phyloP scores from a whole-genome alignment of 2,888 invertebrate species.

The Heliconius hortense region DNA sequence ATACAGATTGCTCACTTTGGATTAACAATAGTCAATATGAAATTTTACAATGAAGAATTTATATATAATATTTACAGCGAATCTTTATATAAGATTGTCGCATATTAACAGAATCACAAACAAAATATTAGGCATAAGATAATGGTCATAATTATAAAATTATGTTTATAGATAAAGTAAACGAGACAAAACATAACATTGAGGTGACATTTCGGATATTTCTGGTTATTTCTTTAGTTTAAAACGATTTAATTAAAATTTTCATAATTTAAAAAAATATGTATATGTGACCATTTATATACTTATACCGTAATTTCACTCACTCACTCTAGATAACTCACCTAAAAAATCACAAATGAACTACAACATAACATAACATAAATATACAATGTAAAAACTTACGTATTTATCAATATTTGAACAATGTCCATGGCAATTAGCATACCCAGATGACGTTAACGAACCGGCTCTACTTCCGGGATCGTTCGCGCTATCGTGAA shows the following conservation, averaged over 20 bases:
- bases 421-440: slow-evolving; percentile 70
- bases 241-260: not conserved
- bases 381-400: slow-evolving; percentile 28
- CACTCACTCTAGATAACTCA: slow-evolving; percentile 14
- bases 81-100: not conserved
- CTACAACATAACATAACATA: not conserved
- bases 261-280: not conserved
- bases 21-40: too few relatives aligned
- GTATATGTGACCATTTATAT: not conserved
- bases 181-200: not conserved
- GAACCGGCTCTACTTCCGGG: slow-evolving; percentile 80
- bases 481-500: slow-evolving; percentile 70
- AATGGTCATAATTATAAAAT: not conserved
- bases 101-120: not conserved
- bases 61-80: not conserved
- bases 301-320: not conserved
- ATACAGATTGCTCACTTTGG: too few relatives aligned
- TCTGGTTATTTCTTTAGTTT: not conserved
- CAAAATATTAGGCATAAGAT: not conserved
- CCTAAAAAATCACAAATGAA: slow-evolving; percentile 9
- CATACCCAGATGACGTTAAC: slow-evolving; percentile 74
- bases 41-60: too few relatives aligned
- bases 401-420: slow-evolving; percentile 53
- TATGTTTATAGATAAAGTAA: not conserved
- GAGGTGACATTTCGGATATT: not conserved